Evolutionary conservation across 2,113 vertebrate genomes (phyloP).

Genomic region (Rostratula benghalensis): DNA sequence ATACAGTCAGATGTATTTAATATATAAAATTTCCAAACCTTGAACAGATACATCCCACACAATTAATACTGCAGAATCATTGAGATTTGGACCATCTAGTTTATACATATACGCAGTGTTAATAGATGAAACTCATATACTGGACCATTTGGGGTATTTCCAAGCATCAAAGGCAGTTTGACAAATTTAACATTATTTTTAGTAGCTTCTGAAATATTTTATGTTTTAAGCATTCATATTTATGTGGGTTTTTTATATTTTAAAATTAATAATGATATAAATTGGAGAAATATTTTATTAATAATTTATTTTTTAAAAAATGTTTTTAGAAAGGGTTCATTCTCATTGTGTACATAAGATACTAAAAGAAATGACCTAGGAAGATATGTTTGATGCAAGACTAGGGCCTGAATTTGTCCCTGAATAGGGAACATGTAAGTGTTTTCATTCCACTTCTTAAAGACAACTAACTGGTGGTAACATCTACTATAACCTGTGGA

Average conservation of each 20-base stretch:
- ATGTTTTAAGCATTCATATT: neutral
- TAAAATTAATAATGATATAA: neutral
- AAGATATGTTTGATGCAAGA: neutral
- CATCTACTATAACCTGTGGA: neutral
- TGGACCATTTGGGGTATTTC: neutral
- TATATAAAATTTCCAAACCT: neutral
- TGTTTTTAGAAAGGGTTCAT: rapidly evolving
- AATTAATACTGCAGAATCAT: neutral
- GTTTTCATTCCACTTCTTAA: neutral
- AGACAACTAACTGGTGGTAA: neutral
- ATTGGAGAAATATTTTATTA: neutral
- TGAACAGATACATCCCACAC: neutral
- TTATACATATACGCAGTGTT: neutral
- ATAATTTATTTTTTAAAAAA: neutral
- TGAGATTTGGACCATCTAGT: neutral
- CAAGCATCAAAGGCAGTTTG: neutral
- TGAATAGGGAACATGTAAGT: neutral
- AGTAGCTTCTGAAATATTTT: neutral
- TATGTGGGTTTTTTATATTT: neutral
- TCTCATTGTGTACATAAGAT: neutral
- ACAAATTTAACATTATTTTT: neutral
- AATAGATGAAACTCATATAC: neutral
- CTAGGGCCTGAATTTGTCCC: neutral
- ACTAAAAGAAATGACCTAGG: neutral
- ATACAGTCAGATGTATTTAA: neutral